Base-by-base conservation (phyloP, 2,113 vertebrate species). In the Silurus asotus region DNA sequence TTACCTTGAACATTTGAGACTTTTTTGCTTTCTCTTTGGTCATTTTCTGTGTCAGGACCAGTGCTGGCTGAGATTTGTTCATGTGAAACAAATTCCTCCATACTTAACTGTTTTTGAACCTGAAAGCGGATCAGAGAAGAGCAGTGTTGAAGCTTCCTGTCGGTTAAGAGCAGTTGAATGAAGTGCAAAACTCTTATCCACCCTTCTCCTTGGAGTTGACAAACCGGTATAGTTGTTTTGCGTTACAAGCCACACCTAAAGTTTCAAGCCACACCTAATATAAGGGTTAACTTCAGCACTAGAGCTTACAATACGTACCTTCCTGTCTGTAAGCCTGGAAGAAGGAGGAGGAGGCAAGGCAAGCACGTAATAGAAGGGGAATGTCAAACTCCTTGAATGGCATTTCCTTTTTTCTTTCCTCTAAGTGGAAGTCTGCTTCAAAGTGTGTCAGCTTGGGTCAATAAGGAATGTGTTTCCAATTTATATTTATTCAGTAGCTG, bases 221-320 rank as follows among this genome's bases (percentile, higher is more conserved):
- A 86, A 82, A 86, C 85, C 70, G 70, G 85, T 86, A 76, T 86
- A 45, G 13, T 8, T 74, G 59, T 65, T 65, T 65, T 62, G 11
- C 6, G 17, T 25, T 53, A 13, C 5, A 86, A 19, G 69, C 86
- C 86, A 77, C 86, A 87, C 86, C 86, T 87, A 77, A 61, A 65
- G 37, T 59, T 61, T 23, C 1, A 74, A 20, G 61, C 80, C 65
- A 62, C 70, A 87, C 86, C 81, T 87, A 13, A 82, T 19, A 23
- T 25, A 77, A 76, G 51, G 70, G 0, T 87, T 19, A 65, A 53
- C 51, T 72, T 51, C 14, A 61, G 56, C 19, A 74, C 78, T 67
- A 28, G 14, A 8, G 37, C 51, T 69, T 78, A 69, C 84, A 59
- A 3, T 37, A 37, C 37, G 37, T n/a, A 48, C 37, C 23, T 81